Base-by-base conservation (phyloP, 2,113 vertebrate species). In the Drymodes brunneopygia region DNA sequence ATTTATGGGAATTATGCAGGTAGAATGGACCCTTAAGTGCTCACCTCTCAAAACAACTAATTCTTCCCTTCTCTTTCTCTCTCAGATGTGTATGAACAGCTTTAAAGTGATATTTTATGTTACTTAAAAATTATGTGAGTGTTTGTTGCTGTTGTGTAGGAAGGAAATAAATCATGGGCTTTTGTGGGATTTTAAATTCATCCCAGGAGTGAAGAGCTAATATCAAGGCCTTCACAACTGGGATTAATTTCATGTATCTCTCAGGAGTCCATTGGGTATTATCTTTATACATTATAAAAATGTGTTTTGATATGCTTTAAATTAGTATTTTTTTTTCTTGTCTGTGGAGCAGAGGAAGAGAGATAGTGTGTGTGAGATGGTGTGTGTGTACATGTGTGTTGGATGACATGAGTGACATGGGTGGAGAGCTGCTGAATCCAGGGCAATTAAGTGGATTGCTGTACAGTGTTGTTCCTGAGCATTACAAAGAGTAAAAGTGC, bases 231-330 rank as follows among this genome's bases (percentile, higher is more conserved):
- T 97, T 97, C 95, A 97, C 97, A 97, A 97, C 97, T 97, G 98
- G 98, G 98, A 98, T 98, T 98, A 98, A 98, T 98, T 98, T 97
- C 94, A 88, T 97, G 36, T 95, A 96, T 98, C 97, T 97, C 97
- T 97, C 94, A 96, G 93, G 86, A 98, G 95, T 96, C 96, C 86
- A 57, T 85, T 96, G 97, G 97, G 97, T 97, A 98, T 98, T 98
- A 92, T 97, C 97, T 98, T 98, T 98, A 97, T 97, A 97, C 96
- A 96, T 98, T 98, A 97, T 97, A 97, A 97, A 97, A 98, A 97
- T 94, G 82, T 97, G 95, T 98, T 98, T 97, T 97, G 97, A 96
- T 98, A 97, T 97, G 96, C 93, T 96, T 97, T 98, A 97, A 97
- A 98, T 98, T 96, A 98, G 96, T 97, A 93, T 91, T 97, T 97